A percentile compares a stretch with the other conserved stretches of the same genome.
Conservation (phyloP, 1,140 invertebrate species). For the Pseudomyrmex concolor region DNA sequence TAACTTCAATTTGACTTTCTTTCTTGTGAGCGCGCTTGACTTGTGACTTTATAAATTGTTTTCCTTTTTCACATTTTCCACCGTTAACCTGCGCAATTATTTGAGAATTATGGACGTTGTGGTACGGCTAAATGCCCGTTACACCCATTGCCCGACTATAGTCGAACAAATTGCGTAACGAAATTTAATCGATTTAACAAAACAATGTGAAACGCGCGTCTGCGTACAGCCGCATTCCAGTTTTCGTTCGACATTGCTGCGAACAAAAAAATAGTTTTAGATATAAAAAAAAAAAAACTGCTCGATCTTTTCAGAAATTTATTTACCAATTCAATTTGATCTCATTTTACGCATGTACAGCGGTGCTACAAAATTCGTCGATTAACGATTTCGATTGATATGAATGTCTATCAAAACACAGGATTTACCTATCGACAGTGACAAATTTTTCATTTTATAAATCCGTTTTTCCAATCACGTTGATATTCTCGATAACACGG, state of each 20-base stretch:
- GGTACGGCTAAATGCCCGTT: neutral
- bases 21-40: neutral
- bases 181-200: conserved; percentile 16
- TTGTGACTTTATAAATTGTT: neutral
- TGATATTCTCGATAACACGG: conserved; percentile 50
- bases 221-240: neutral
- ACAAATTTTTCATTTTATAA: conserved; percentile 55
- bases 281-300: conserved; percentile 6
- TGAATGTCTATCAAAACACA: neutral
- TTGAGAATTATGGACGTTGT: neutral
- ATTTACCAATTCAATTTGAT: conserved; percentile 34
- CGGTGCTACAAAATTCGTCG: neutral
- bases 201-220: conserved; percentile 6
- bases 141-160: neutral
- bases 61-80: neutral
- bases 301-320: conserved; percentile 11
- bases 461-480: conserved; percentile 45
- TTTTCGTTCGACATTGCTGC: conserved; percentile 13
- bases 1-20: neutral
- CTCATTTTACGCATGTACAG: neutral
- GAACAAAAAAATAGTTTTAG: neutral
- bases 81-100: neutral
- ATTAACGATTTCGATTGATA: conserved; percentile 47
- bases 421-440: conserved; percentile 40
- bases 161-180: neutral